Percentiles rank a stretch among this genome's conserved stretches.
These are phyloP conservation scores for Botia kubotai DNA, from an alignment of 2,797 vertebrate genomes.

Conservation along the genomic window DNA sequence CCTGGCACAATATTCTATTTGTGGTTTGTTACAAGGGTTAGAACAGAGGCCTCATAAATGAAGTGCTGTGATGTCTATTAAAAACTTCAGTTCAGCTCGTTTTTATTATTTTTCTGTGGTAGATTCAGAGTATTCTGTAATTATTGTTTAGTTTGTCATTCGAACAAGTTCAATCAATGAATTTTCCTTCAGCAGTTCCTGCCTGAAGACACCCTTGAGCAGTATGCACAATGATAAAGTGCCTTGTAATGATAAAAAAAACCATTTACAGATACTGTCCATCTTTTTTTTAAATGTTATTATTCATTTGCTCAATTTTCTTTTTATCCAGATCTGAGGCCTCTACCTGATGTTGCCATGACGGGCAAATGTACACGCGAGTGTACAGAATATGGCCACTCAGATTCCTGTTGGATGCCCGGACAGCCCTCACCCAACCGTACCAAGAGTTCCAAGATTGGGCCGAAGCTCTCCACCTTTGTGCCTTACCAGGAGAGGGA, in stretches of 20 bases:
- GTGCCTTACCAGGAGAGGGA: constrained; percentile 99
- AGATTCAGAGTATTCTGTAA: not conserved
- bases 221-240: not conserved
- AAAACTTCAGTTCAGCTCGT: not conserved
- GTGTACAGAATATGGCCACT: constrained; percentile 97
- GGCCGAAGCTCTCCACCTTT: constrained; percentile 97
- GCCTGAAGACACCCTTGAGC: not conserved
- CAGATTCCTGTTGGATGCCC: constrained; percentile 99
- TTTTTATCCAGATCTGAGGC: constrained; percentile 86
- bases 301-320: not conserved
- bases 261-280: not conserved
- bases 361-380: constrained; percentile 96
- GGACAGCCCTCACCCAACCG: constrained; percentile 93
- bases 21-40: not conserved
- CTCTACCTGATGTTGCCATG: constrained; percentile 97
- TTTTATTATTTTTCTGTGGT: not conserved
- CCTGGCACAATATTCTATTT: not conserved
- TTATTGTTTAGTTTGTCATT: not conserved
- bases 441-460: constrained; percentile 84
- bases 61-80: not conserved
- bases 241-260: not conserved
- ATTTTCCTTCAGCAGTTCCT: not conserved
- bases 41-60: not conserved
- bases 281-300: not conserved
- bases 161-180: not conserved